phyloP scores from a whole-genome alignment of 2,888 invertebrate genomes.

The Drosophila paramelanica region DNA sequence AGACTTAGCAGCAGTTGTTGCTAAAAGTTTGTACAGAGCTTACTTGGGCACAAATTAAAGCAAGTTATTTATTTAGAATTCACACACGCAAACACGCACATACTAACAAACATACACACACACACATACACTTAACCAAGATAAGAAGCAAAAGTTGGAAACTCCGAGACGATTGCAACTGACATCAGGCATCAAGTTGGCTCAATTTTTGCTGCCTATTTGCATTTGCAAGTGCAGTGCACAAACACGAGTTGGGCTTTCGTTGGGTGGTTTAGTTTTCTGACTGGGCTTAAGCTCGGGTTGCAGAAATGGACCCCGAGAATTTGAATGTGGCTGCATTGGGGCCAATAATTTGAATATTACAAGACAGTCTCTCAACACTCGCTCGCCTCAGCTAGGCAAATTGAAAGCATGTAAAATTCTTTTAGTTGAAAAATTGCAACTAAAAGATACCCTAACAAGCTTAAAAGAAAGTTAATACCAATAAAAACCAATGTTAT shows the following conservation, averaged over 20 bases:
- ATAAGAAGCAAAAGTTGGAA: slow-evolving; percentile 24
- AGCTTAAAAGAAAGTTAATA: too few species aligned
- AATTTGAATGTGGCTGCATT: slow-evolving; percentile 17
- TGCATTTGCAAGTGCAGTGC: slow-evolving; percentile 29
- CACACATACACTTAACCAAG: not conserved
- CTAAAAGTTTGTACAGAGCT: slow-evolving; percentile 17
- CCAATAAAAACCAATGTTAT: too few species aligned
- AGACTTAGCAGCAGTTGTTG: slow-evolving; percentile 15
- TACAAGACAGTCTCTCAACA: slow-evolving; percentile 41
- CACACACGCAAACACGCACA: not conserved
- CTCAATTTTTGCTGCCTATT: slow-evolving; percentile 44
- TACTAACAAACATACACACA: not conserved
- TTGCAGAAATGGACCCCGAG: not conserved
- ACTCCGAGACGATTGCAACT: slow-evolving; percentile 42
- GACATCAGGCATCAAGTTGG: slow-evolving; percentile 38
- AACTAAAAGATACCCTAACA: slow-evolving; percentile 2
- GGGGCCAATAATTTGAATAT: slow-evolving; percentile 48
- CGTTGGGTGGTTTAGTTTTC: not conserved
- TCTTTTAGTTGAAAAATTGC: too few species aligned
- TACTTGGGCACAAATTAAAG: slow-evolving; percentile 38
- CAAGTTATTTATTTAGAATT: slow-evolving; percentile 47
- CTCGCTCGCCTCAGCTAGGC: not conserved
- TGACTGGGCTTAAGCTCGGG: not conserved
- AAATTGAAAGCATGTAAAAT: slow-evolving; percentile 1
- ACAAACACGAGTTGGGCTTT: slow-evolving; percentile 10